Evolutionary conservation across 2,888 invertebrate genomes (phyloP).

Genomic region (Sericinus montela): DNA sequence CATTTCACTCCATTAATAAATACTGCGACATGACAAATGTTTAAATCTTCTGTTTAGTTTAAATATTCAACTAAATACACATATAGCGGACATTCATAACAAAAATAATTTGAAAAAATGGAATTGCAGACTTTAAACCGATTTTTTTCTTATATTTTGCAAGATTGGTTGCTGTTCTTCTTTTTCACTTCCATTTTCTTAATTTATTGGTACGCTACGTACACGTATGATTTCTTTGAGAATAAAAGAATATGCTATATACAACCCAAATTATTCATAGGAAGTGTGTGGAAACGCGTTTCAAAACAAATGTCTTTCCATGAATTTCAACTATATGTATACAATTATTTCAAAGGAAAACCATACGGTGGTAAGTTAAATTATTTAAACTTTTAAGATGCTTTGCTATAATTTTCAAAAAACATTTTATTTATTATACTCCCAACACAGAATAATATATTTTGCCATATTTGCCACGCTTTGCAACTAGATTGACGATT

Average conservation of each 20-base stretch:
- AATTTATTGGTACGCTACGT: constrained; percentile 37
- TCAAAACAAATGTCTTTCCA: constrained; percentile 54
- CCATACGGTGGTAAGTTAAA: constrained; percentile 64
- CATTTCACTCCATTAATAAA: too few relatives aligned
- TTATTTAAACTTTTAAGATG: too few relatives aligned
- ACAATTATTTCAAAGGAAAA: constrained; percentile 66
- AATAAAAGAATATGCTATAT: constrained; percentile 13
- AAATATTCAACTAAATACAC: too few relatives aligned
- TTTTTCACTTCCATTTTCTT: constrained; percentile 46
- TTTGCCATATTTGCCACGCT: too few relatives aligned
- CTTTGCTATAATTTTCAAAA: too few relatives aligned
- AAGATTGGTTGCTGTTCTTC: constrained; percentile 57
- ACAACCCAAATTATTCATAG: constrained; percentile 10
- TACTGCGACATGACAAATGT: too few relatives aligned
- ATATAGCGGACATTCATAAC: too few relatives aligned
- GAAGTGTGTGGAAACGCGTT: constrained; percentile 20
- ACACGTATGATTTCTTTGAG: constrained; percentile 15
- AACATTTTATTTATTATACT: too few relatives aligned
- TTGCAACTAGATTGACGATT: too few relatives aligned
- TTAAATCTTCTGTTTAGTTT: too few relatives aligned
- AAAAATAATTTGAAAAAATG: constrained; percentile 24
- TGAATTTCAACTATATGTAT: constrained; percentile 63
- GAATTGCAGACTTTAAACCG: constrained; percentile 39
- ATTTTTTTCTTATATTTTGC: constrained; percentile 38
- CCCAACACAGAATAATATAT: too few relatives aligned